These are phyloP conservation scores for Gulo gulo DNA, from an alignment of 2,113 vertebrate species.

Conservation along the genomic window DNA sequence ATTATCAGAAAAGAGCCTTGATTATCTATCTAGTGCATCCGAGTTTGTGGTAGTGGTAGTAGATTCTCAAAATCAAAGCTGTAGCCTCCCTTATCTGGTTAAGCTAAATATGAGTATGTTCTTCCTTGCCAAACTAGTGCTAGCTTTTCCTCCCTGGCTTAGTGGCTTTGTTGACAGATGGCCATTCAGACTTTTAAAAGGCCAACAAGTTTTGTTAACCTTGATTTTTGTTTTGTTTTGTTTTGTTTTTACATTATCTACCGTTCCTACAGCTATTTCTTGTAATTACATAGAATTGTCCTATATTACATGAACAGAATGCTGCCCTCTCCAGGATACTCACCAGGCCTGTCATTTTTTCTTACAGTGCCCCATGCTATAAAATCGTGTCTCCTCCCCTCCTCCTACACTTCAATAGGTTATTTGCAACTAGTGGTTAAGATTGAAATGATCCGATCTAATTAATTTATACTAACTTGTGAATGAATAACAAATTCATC, in stretches of 20 bases:
- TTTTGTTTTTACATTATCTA: background rate
- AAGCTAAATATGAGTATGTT: background rate
- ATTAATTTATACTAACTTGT: constrained; percentile 30
- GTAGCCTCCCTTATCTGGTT: background rate
- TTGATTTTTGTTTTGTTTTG: background rate
- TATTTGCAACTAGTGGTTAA: background rate
- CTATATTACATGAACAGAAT: background rate
- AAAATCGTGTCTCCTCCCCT: background rate
- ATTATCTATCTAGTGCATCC: background rate
- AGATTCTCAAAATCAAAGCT: background rate
- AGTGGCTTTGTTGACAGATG: background rate
- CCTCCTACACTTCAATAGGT: background rate
- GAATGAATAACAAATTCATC: background rate
- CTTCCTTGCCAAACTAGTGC: background rate
- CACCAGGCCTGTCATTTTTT: background rate
- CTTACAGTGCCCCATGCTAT: rapidly evolving
- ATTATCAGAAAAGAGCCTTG: background rate
- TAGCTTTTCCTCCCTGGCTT: background rate
- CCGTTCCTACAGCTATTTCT: background rate
- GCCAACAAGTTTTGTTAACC: background rate
- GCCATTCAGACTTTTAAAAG: background rate
- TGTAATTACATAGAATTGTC: background rate
- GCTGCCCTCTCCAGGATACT: background rate
- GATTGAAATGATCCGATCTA: background rate
- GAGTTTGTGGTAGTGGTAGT: background rate